Evolutionary conservation across 1,140 invertebrate species (phyloP).

Genomic region (Chlorops oryzae): DNA sequence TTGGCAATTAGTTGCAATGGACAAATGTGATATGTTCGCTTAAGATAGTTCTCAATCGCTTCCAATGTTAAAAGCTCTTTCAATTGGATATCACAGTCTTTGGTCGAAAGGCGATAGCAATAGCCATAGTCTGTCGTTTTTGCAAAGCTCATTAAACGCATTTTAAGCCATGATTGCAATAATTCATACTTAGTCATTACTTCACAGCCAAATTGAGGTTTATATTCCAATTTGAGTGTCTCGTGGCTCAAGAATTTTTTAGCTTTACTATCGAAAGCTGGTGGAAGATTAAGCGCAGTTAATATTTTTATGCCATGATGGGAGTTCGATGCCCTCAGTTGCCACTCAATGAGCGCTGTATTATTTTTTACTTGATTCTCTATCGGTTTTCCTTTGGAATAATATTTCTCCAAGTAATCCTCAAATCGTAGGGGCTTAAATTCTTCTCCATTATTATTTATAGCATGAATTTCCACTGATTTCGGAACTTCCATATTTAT

Average conservation of each 20-base stretch:
- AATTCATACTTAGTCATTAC: constrained; percentile 36
- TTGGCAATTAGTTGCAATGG: constrained; percentile 23
- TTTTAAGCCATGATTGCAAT: constrained; percentile 31
- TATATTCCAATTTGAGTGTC: constrained; percentile 33
- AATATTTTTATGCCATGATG: constrained; percentile 16
- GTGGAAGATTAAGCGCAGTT: constrained; percentile 20
- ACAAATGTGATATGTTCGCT: constrained; percentile 21
- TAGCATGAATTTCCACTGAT: not conserved
- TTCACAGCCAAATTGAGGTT: constrained; percentile 38
- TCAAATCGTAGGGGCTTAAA: not conserved
- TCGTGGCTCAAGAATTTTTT: constrained; percentile 21
- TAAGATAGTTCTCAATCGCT: constrained; percentile 24
- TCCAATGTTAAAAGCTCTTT: constrained; percentile 22
- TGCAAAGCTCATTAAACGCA: constrained; percentile 26
- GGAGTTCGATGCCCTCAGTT: not conserved
- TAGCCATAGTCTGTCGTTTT: not conserved
- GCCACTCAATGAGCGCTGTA: constrained; percentile 23
- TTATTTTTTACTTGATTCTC: constrained; percentile 11
- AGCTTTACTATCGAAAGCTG: constrained; percentile 9
- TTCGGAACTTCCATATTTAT: not conserved
- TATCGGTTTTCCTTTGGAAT: not conserved
- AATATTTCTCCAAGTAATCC: constrained; percentile 15
- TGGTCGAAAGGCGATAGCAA: constrained; percentile 17
- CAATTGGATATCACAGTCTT: constrained; percentile 22
- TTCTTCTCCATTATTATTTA: not conserved